phyloP scores from a whole-genome alignment of 2,797 vertebrate genomes.

The Rhinichthys osculus region DNA sequence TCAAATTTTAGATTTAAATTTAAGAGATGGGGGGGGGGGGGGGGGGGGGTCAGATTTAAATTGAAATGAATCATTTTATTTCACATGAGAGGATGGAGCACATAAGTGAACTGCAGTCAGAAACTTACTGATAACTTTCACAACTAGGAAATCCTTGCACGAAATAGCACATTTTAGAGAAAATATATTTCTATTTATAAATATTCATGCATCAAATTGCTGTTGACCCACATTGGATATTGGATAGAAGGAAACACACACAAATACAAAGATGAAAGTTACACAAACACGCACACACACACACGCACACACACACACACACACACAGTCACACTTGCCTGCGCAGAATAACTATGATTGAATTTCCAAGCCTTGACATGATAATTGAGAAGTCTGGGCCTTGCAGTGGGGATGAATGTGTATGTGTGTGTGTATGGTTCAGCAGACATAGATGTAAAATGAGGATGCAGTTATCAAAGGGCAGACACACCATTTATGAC shows the following conservation, averaged over 20 bases:
- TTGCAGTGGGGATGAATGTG: slow-evolving; percentile 28
- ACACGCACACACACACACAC: slow-evolving; percentile 5
- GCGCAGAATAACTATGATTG: slow-evolving; percentile 51
- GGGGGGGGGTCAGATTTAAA: slow-evolving; percentile 30
- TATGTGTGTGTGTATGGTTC: slow-evolving; percentile 33
- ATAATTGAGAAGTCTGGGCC: slow-evolving; percentile 58
- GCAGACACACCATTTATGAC: slow-evolving; percentile 35
- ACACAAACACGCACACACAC: not conserved
- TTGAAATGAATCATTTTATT: slow-evolving; percentile 22
- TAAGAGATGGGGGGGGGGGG: too few species aligned
- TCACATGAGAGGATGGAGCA: slow-evolving; percentile 1
- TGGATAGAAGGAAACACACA: slow-evolving; percentile 13
- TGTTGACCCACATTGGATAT: slow-evolving; percentile 43
- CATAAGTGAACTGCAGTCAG: slow-evolving; percentile 27
- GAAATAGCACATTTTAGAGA: not conserved
- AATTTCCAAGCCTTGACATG: slow-evolving; percentile 53
- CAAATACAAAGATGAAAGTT: slow-evolving; percentile 48
- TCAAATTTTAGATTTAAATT: not conserved
- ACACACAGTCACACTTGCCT: slow-evolving; percentile 32
- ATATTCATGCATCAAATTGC: slow-evolving; percentile 51
- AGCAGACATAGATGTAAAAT: slow-evolving; percentile 43
- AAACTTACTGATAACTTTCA: slow-evolving; percentile 39
- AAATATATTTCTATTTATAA: slow-evolving; percentile 35
- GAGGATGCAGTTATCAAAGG: slow-evolving; percentile 47
- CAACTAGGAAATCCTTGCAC: not conserved